Base-by-base conservation (phyloP, 2,888 invertebrate species). In the Cyaniris semiargus region DNA sequence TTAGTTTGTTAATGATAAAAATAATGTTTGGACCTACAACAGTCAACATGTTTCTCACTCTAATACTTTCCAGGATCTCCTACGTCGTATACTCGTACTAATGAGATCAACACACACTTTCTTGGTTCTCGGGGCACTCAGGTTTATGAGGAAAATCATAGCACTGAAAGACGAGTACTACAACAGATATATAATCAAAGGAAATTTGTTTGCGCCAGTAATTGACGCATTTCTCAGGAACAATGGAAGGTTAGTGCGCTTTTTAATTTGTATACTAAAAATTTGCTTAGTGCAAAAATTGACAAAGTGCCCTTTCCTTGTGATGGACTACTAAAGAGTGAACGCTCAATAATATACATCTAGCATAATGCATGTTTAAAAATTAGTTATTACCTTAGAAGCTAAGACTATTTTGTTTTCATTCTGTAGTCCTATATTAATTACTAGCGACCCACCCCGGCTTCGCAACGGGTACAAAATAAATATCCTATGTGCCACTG, bases 141-240 rank as follows among this genome's bases (percentile, higher is more conserved):
- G 99, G 92, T 98, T 99, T 94, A 97, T 99, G 96, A 96, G 99
- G 85, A 98, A 98, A 92, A 97, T 99, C 82, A 97, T 99, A 85
- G 98, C 99, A 77, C 95, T 99, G 79, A 99, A 99, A 93, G 99
- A 99, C 89, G 99, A 99, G 89, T 98, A 99, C 94, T 99, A 99
- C 94, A 98, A 99, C 94, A 94, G 98, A 87, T 98, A 99, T 92
- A 98, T 99, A 85, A 97, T 98, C 83, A 98, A 98, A 89, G 97
- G 98, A 80, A 98, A 98, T 93, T 95, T 99, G 78, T 98, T 99
- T 92, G 97, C 97, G 83, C 98, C 98, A 53, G 98, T 99, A 78
- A 97, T 99, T 83, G 98, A 99, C 89, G 98, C 99, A 82, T 99
- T 99, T 91, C 96, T 98, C 85, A 96, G 97, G 86, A 99, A 99